phyloP scores from a whole-genome alignment of 2,797 vertebrate genomes.

The Geotrypetes seraphini region DNA sequence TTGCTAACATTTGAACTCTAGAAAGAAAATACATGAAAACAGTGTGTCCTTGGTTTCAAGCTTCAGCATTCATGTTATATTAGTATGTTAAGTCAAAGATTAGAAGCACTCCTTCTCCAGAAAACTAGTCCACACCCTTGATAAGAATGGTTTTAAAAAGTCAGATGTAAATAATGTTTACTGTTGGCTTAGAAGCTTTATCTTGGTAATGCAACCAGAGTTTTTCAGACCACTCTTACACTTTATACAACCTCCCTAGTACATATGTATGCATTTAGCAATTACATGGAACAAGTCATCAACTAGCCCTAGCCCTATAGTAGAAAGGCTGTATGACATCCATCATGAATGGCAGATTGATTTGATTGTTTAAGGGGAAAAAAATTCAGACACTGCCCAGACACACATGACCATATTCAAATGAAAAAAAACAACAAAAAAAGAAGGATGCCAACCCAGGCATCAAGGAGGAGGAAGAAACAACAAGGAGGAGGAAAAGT shows the following conservation, averaged over 20 bases:
- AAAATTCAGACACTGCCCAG: no score
- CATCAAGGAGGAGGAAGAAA: no score
- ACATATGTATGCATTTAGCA: not conserved
- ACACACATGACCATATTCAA: no score
- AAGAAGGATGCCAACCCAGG: no score
- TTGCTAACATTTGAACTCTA: no score
- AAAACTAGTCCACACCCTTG: constrained; percentile 27
- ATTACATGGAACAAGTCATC: constrained; percentile 2
- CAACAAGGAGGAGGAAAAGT: no score
- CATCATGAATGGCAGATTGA: not conserved
- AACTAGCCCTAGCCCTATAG: no score
- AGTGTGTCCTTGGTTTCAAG: not conserved
- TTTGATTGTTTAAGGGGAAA: rapidly evolving
- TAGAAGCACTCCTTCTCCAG: constrained; percentile 38
- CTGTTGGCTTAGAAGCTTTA: constrained; percentile 4
- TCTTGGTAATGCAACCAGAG: constrained; percentile 19
- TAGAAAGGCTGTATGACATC: not conserved
- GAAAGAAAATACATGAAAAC: no score
- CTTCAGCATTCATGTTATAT: constrained; percentile 13
- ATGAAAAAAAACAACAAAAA: no score
- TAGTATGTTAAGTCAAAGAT: constrained; percentile 39
- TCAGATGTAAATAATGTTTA: not conserved
- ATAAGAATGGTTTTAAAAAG: constrained; percentile 40
- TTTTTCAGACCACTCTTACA: not conserved
- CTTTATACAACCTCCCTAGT: constrained; percentile 21